Conservation (phyloP, 2,113 vertebrate genomes). For the Addax nasomaculatus region DNA sequence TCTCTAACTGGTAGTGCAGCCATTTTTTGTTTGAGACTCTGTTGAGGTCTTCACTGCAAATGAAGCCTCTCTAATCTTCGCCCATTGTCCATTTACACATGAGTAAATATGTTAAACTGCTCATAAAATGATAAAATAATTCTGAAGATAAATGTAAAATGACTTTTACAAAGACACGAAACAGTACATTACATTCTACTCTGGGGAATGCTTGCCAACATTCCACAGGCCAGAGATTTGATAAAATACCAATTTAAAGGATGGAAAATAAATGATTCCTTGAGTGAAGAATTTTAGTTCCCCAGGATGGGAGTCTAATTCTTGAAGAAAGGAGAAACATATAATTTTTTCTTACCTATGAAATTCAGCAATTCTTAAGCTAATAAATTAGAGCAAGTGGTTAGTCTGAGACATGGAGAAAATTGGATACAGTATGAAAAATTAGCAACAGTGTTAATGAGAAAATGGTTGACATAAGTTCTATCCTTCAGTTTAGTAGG, state of each 20-base stretch:
- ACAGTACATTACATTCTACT: slow-evolving; percentile 54
- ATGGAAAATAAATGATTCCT: not conserved
- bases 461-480: slow-evolving; percentile 22
- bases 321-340: not conserved
- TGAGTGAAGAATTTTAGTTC: slow-evolving; percentile 1
- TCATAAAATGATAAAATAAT: slow-evolving; percentile 56
- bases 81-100: slow-evolving; percentile 65
- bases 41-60: slow-evolving; percentile 59
- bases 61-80: slow-evolving; percentile 67
- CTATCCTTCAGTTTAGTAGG: slow-evolving; percentile 26
- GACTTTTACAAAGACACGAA: slow-evolving; percentile 61
- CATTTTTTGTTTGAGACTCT: slow-evolving; percentile 30
- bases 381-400: slow-evolving; percentile 58
- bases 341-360: slow-evolving; percentile 33
- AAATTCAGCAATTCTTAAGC: not conserved
- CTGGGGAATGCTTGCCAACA: not conserved
- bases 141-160: slow-evolving; percentile 60
- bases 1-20: slow-evolving; percentile 26
- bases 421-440: slow-evolving; percentile 39
- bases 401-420: slow-evolving; percentile 44
- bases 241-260: slow-evolving; percentile 42
- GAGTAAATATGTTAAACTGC: slow-evolving; percentile 75
- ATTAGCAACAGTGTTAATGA: slow-evolving; percentile 57
- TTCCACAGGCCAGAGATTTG: slow-evolving; percentile 3
- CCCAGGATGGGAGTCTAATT: not conserved